phyloP scores from a whole-genome alignment of 2,888 invertebrate genomes.

The Drosophila ezoana region DNA sequence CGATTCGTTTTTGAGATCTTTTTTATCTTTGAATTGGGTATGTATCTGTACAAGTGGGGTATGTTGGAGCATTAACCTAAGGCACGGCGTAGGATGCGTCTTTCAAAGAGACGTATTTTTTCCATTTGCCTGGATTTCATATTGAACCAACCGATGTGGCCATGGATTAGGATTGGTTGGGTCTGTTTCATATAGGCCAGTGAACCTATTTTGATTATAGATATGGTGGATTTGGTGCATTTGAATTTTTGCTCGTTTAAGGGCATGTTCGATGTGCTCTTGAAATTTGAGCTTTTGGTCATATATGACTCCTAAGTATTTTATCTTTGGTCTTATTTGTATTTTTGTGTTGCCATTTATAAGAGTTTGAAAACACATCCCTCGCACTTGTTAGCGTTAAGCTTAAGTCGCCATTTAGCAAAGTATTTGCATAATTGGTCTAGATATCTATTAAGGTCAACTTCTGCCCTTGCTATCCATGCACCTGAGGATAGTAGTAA shows the following conservation, averaged over 20 bases:
- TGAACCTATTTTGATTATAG: neutral
- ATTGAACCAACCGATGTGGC: conserved; percentile 10
- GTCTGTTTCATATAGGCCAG: neutral
- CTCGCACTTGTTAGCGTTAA: neutral
- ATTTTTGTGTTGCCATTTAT: neutral
- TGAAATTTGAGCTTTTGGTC: conserved; percentile 12
- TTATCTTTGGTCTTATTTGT: neutral
- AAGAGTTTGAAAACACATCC: neutral
- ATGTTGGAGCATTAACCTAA: too few relatives aligned
- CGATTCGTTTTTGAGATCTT: too few relatives aligned
- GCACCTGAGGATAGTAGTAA: neutral
- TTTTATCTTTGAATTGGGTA: too few relatives aligned
- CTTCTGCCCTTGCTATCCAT: neutral
- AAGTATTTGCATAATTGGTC: neutral
- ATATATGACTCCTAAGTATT: conserved; percentile 12
- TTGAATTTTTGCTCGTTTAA: neutral
- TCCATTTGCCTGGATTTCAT: conserved; percentile 6
- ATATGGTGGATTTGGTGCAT: neutral
- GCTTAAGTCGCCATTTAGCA: neutral
- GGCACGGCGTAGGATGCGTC: conserved; percentile 1
- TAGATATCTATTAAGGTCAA: neutral
- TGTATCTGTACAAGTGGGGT: too few relatives aligned
- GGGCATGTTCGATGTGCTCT: neutral
- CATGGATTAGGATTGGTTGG: conserved; percentile 6
- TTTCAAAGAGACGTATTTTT: conserved; percentile 2